Percentiles rank a stretch among this genome's conserved stretches.
These are phyloP conservation scores for Mus spretus DNA, from an alignment of 2,797 vertebrate genomes.

Conservation along the genomic window DNA sequence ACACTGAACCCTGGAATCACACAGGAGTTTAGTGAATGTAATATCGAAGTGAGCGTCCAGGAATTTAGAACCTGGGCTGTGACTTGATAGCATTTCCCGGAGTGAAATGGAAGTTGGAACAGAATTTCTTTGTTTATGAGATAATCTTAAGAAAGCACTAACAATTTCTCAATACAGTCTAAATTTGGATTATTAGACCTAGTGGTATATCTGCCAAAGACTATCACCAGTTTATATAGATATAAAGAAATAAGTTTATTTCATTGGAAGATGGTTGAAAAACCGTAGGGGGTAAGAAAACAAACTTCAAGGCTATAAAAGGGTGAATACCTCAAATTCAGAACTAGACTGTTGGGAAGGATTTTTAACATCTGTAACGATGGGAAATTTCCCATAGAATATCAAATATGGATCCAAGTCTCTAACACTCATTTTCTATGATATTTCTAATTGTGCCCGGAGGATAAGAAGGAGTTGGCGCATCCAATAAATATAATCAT, in stretches of 20 bases:
- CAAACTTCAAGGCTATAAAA: conserved; percentile 67
- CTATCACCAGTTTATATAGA: conserved; percentile 44
- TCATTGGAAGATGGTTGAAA: conserved; percentile 62
- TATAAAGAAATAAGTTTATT: conserved; percentile 52
- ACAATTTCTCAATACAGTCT: not conserved
- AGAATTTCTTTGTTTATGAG: not conserved
- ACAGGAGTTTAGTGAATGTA: not conserved
- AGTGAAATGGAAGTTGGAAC: conserved; percentile 32
- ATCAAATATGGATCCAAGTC: conserved; percentile 83
- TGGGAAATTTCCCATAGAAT: conserved; percentile 82
- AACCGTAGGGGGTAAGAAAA: conserved; percentile 49
- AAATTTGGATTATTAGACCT: conserved; percentile 47
- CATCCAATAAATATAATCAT: conserved; percentile 86
- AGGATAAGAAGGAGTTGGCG: conserved; percentile 84
- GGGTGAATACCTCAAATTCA: conserved; percentile 63
- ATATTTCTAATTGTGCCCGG: conserved; percentile 86
- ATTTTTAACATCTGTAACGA: conserved; percentile 82
- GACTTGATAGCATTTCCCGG: conserved; percentile 7
- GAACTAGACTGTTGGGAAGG: conserved; percentile 73
- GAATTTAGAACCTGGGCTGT: not conserved
- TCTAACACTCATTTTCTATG: conserved; percentile 84
- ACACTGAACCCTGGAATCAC: conserved; percentile 30
- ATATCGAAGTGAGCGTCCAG: conserved; percentile 28
- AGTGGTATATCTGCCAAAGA: conserved; percentile 20
- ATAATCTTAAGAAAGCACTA: conserved; percentile 50